These are phyloP conservation scores for Glyptemys insculpta DNA, from an alignment of 2,797 vertebrate species.

Conservation along the genomic window DNA sequence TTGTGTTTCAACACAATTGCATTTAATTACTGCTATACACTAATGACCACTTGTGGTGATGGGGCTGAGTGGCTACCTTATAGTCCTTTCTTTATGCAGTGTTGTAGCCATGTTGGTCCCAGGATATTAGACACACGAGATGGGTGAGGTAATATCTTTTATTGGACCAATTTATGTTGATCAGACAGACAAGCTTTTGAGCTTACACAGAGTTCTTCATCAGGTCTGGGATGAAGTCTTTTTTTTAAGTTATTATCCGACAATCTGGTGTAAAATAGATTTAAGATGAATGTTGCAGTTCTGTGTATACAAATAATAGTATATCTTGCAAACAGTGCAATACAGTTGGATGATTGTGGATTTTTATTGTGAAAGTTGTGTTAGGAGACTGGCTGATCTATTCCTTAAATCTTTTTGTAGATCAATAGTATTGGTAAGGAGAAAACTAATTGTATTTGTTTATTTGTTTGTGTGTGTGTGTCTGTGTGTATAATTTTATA, in stretches of 20 bases:
- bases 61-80: background rate
- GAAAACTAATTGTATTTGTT: background rate
- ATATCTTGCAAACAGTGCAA: rapidly evolving
- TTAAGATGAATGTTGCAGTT: rapidly evolving
- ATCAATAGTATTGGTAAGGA: background rate
- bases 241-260: background rate
- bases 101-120: background rate
- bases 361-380: background rate
- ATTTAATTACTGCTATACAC: rapidly evolving
- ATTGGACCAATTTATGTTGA: background rate
- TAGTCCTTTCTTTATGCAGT: background rate
- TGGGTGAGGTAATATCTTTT: background rate
- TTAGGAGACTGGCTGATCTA: background rate
- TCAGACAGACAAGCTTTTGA: background rate
- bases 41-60: rapidly evolving
- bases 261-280: background rate
- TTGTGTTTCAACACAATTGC: background rate
- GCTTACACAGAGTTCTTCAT: background rate
- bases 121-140: background rate
- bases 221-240: background rate
- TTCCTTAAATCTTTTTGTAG: background rate
- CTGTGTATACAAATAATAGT: rapidly evolving
- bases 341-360: background rate
- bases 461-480: no score
- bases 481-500: background rate